phyloP scores from a whole-genome alignment of 2,797 vertebrate genomes.

The Crypturellus tataupa region DNA sequence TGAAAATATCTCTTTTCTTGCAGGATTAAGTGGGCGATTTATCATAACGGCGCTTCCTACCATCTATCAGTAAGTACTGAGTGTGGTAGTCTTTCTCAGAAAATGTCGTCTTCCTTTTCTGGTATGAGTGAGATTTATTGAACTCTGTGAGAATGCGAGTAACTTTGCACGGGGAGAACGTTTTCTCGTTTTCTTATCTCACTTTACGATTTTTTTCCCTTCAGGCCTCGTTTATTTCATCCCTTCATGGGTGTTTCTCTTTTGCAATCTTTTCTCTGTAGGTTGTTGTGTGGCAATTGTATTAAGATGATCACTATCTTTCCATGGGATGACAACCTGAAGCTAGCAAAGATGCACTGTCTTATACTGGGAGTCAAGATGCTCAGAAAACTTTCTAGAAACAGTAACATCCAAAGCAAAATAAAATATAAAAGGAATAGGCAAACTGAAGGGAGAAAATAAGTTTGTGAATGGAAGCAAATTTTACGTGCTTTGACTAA shows the following conservation, averaged over 20 bases:
- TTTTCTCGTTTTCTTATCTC: neutral
- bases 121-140: neutral
- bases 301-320: neutral
- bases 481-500: neutral
- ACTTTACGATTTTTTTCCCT: neutral
- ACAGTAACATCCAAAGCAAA: neutral
- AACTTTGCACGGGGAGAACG: neutral
- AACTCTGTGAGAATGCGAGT: neutral
- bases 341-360: fast-evolving
- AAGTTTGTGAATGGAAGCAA: neutral
- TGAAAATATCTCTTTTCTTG: constrained; percentile 13
- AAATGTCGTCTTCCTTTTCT: fast-evolving
- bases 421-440: neutral
- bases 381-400: neutral
- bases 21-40: constrained; percentile 95
- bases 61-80: constrained; percentile 94
- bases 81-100: fast-evolving
- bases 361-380: neutral
- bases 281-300: neutral
- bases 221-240: neutral
- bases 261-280: neutral
- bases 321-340: neutral
- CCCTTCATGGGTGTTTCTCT: neutral
- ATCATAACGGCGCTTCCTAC: constrained; percentile 96
- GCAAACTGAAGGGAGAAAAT: neutral